Evolutionary conservation across 1,140 invertebrate species (phyloP), one percentile per base, ranked within the genome.

Genomic region (Venturia canescens): DNA sequence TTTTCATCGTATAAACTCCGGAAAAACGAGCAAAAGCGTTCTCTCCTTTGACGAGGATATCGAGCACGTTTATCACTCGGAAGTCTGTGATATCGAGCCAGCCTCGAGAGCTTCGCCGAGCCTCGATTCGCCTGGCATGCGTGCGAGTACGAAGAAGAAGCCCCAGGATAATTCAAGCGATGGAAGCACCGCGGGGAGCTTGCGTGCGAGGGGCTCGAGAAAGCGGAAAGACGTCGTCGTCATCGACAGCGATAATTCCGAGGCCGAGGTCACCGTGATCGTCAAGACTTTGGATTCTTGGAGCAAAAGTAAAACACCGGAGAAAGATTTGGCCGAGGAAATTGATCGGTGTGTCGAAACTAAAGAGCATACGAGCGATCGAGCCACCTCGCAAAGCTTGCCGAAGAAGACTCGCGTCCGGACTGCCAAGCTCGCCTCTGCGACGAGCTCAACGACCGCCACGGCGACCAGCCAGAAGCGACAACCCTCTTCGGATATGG

Each of bases 11-110:
- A 29, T 66, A 53, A 53, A 53, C 7, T 3, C 11, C 60, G 38
- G 31, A 15, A n/a, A 13, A 4, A 13, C 63, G 11, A 23, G 77
- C 34, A 80, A 77, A 60, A 27, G 48, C 38, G 71, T 57, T 1
- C n/a, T 82, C 0, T 87, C 86, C 0, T 90, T 89, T 0, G 89
- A 91, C 26, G 90, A 91, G 2, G 90, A 91, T 60, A 16, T 91
- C 9, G 90, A 89, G 23, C 89, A 91, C 29, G 83, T 90, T 5
- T 83, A 85, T 13, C 83, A 87, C 15, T 87, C 88, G 0, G 86
- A 88, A 4, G 57, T 86, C 1, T 76, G 27, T 5, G 76, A 81
- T 21, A 3, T 79, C 1, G 75, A 44, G 69, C 5, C 50, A 0
- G 15, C 27, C 0, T 27, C 60, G 23, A 63, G 9, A 27, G n/a